These are phyloP conservation scores for Riparia riparia DNA, from an alignment of 2,113 vertebrate species.

Conservation along the genomic window DNA sequence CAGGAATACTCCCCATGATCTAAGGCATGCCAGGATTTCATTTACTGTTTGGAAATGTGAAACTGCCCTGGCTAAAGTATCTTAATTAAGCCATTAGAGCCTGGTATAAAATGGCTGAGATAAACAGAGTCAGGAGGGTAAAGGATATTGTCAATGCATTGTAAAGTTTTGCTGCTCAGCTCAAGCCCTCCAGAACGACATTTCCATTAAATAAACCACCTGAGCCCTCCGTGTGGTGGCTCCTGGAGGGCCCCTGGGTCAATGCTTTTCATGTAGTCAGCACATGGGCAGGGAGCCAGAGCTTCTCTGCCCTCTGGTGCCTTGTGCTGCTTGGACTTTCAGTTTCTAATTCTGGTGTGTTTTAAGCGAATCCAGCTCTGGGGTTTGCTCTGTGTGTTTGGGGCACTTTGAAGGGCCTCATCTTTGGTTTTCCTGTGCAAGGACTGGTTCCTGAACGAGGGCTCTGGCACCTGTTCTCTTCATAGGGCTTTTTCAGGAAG, in stretches of 20 bases:
- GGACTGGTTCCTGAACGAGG: not conserved
- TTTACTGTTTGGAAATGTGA: not conserved
- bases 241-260: not conserved
- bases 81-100: conserved; percentile 29
- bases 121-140: not conserved
- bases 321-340: not conserved
- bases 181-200: not conserved
- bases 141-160: not conserved
- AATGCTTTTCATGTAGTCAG: fast-evolving
- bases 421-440: not conserved
- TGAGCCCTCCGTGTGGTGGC: not conserved
- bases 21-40: not conserved
- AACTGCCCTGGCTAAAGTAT: not conserved
- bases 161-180: not conserved
- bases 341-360: not conserved
- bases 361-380: not conserved
- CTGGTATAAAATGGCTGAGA: not conserved
- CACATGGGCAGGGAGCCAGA: not conserved
- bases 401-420: not conserved
- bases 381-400: not conserved
- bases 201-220: not conserved
- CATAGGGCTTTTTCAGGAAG: not conserved
- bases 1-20: not conserved
- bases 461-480: not conserved
- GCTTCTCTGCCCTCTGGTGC: not conserved